Conservation (phyloP, 1,140 invertebrate species). For the Ips typographus region DNA sequence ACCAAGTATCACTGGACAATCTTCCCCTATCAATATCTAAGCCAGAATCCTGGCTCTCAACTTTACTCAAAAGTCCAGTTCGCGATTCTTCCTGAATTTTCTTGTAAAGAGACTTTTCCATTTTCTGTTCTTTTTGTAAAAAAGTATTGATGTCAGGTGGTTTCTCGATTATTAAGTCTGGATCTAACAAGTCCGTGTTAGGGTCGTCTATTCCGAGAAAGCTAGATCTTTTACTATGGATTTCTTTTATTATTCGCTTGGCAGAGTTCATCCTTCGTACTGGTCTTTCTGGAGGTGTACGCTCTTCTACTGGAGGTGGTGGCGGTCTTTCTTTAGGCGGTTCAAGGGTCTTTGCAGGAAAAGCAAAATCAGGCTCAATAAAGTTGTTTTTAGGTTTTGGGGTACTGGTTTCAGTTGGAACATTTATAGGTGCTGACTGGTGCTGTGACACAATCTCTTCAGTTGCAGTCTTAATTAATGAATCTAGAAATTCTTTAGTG, state of each 20-base stretch:
- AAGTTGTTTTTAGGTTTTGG: constrained; percentile 24
- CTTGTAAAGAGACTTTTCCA: constrained; percentile 71
- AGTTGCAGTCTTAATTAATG: constrained; percentile 30
- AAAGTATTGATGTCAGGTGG: constrained; percentile 79
- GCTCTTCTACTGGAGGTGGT: constrained; percentile 68
- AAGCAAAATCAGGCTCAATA: constrained; percentile 39
- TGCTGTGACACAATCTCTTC: constrained; percentile 22
- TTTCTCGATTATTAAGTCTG: constrained; percentile 66
- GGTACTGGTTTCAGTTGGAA: not conserved
- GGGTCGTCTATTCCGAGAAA: constrained; percentile 80
- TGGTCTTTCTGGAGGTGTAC: constrained; percentile 40
- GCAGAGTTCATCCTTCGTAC: constrained; percentile 77
- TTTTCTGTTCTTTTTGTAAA: constrained; percentile 74
- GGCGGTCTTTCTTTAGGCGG: constrained; percentile 80
- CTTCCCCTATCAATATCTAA: constrained; percentile 67
- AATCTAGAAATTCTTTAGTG: constrained; percentile 34
- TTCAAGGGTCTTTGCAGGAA: constrained; percentile 63
- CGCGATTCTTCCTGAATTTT: constrained; percentile 55
- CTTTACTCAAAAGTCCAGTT: constrained; percentile 43
- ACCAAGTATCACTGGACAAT: constrained; percentile 60
- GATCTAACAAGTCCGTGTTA: constrained; percentile 67
- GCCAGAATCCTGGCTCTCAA: constrained; percentile 73
- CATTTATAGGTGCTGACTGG: not conserved
- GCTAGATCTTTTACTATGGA: constrained; percentile 79
- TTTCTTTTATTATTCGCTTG: constrained; percentile 82